These are phyloP conservation scores for Drosophila cardini DNA, from an alignment of 1,140 invertebrate genomes.

Conservation along the genomic window DNA sequence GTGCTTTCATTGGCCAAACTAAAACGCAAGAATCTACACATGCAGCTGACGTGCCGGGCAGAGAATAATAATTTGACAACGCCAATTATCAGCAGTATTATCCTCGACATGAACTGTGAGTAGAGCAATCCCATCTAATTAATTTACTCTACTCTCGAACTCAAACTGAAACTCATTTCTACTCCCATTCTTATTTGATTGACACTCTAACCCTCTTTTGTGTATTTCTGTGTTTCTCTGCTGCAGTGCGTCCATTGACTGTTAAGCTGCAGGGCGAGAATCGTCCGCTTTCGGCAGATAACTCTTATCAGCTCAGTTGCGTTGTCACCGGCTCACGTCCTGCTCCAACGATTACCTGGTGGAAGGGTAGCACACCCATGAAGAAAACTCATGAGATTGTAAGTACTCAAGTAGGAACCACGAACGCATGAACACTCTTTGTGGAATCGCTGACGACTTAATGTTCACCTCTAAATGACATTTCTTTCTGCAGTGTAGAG, in stretches of 20 bases:
- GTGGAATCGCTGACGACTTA: not conserved
- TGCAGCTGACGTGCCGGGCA: conserved; percentile 90
- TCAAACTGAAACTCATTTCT: conserved; percentile 60
- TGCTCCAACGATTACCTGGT: conserved; percentile 93
- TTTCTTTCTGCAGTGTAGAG: no score
- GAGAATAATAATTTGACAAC: conserved; percentile 91
- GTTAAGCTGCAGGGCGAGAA: conserved; percentile 91
- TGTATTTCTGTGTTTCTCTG: conserved; percentile 2
- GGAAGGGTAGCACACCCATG: conserved; percentile 90
- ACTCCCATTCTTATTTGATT: conserved; percentile 27
- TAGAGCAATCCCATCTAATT: conserved; percentile 54
- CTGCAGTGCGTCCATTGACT: conserved; percentile 91
- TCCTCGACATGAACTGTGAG: conserved; percentile 92
- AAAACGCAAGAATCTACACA: conserved; percentile 88
- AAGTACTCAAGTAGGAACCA: conserved; percentile 84
- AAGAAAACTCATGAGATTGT: conserved; percentile 90
- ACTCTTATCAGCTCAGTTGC: conserved; percentile 92
- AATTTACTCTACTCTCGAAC: not conserved
- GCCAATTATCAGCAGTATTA: conserved; percentile 90
- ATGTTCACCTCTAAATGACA: not conserved
- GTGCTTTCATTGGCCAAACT: conserved; percentile 88
- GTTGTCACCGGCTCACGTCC: conserved; percentile 93
- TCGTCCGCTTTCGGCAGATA: conserved; percentile 92
- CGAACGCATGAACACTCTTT: not conserved
- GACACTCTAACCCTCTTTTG: not conserved